Conservation (phyloP, 2,888 invertebrate species). For the Listrodromus nycthemerus region DNA sequence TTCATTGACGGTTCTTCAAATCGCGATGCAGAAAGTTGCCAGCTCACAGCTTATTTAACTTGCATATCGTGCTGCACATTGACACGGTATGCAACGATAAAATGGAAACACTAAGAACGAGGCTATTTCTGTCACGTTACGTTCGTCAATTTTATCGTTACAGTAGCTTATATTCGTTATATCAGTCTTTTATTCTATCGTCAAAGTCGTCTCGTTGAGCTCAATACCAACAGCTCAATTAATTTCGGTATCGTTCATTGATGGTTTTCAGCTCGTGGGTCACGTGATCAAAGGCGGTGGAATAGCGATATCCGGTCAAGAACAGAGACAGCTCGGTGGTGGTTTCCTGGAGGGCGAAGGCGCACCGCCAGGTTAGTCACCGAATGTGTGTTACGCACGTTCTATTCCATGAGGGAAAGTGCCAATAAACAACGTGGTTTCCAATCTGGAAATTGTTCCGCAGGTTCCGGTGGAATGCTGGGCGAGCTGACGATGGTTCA, state of each 20-base stretch:
- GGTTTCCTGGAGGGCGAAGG: conserved; percentile 86
- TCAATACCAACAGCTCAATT: too few relatives aligned
- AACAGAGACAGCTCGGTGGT: conserved; percentile 87
- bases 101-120: neutral
- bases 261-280: conserved; percentile 89
- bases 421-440: neutral
- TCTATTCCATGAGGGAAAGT: neutral
- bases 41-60: too few relatives aligned
- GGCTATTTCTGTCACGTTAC: conserved; percentile 33
- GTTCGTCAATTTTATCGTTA: neutral
- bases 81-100: too few relatives aligned
- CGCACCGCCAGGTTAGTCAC: conserved; percentile 84
- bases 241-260: neutral
- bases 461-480: conserved; percentile 88
- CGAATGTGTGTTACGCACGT: neutral
- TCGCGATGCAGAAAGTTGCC: conserved; percentile 86
- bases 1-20: conserved; percentile 85
- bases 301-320: conserved; percentile 90
- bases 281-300: conserved; percentile 92
- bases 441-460: neutral
- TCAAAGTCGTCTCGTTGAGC: too few relatives aligned
- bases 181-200: too few relatives aligned
- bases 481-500: conserved; percentile 93
- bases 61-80: too few relatives aligned
- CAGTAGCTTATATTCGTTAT: too few relatives aligned